These are phyloP conservation scores for Dendrolimus pini DNA, from an alignment of 2,888 invertebrate genomes.

Conservation along the genomic window DNA sequence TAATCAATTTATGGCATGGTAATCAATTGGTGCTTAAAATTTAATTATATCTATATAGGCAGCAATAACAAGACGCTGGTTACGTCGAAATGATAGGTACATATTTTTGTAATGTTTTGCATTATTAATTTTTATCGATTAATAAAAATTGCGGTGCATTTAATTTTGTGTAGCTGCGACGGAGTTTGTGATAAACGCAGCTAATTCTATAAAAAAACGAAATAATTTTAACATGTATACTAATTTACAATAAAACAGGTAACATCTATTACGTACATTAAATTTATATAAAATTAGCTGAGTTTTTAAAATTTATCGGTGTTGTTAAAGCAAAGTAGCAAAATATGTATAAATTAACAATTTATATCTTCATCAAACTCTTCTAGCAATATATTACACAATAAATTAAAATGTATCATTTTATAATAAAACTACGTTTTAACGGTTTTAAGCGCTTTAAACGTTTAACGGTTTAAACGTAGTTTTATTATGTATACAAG, in stretches of 20 bases:
- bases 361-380: too few relatives aligned
- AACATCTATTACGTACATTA: too few relatives aligned
- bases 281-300: constrained; percentile 1
- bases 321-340: constrained; percentile 11
- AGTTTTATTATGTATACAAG: too few relatives aligned
- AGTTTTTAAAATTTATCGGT: constrained; percentile 26
- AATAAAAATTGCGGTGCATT: constrained; percentile 2
- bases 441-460: too few relatives aligned
- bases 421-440: too few relatives aligned
- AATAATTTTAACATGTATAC: too few relatives aligned
- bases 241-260: too few relatives aligned
- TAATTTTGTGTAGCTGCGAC: too few relatives aligned
- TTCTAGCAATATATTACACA: too few relatives aligned
- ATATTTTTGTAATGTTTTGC: constrained; percentile 21
- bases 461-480: too few relatives aligned
- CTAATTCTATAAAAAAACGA: constrained; percentile 12
- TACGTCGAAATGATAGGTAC: constrained; percentile 18
- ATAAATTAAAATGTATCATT: too few relatives aligned
- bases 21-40: not conserved
- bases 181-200: constrained; percentile 7
- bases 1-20: not conserved
- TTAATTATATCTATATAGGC: constrained; percentile 8
- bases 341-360: too few relatives aligned
- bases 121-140: constrained; percentile 12
- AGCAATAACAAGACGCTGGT: constrained; percentile 34